These are phyloP conservation scores for Poliocrania exsul DNA, from an alignment of 2,797 vertebrate species.

Conservation along the genomic window DNA sequence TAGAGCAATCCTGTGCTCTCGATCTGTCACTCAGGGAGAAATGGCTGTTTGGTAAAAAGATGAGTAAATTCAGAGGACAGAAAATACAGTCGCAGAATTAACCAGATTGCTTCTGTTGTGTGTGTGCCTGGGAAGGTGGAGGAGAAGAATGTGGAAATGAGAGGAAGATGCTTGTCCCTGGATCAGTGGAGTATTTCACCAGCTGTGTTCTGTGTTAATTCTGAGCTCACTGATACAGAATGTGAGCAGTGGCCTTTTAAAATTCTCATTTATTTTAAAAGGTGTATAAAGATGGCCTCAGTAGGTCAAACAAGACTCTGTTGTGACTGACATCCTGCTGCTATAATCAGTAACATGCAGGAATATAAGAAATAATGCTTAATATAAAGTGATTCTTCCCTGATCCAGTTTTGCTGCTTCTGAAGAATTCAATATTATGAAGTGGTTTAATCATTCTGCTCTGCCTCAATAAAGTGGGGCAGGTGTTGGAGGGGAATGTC, in stretches of 20 bases:
- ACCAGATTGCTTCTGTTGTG: background rate
- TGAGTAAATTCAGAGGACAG: background rate
- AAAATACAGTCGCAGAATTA: background rate
- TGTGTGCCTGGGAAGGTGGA: background rate
- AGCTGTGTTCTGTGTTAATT: background rate
- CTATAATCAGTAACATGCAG: background rate
- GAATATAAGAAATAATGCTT: background rate
- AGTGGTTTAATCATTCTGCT: background rate
- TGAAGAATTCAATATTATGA: background rate
- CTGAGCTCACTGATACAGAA: background rate
- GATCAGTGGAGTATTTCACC: slow-evolving; percentile 21
- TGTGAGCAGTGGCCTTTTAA: background rate
- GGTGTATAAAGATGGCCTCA: background rate
- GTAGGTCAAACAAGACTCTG: background rate
- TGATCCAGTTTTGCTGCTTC: slow-evolving; percentile 18
- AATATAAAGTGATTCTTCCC: background rate
- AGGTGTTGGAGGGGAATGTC: slow-evolving; percentile 13
- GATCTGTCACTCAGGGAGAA: background rate
- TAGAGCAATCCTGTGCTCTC: background rate
- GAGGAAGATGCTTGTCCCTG: background rate
- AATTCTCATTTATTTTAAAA: background rate
- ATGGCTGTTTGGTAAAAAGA: background rate
- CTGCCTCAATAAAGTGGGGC: background rate
- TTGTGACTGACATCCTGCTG: background rate
- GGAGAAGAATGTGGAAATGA: background rate